Evolutionary conservation across 2,888 invertebrate species (phyloP).

Genomic region (Auanema sp.): DNA sequence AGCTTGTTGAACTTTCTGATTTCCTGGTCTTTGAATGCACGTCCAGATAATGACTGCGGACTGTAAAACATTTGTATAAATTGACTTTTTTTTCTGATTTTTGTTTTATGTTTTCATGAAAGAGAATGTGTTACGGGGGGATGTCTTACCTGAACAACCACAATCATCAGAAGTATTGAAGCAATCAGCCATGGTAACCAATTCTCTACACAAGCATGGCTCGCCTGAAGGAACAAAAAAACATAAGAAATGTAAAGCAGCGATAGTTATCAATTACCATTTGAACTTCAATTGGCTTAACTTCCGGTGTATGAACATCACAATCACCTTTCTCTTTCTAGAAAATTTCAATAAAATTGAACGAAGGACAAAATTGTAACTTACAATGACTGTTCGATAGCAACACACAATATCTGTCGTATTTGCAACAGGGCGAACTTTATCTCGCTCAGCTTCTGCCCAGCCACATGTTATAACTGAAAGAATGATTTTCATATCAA

Average conservation of each 20-base stretch:
- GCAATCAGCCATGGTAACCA: background rate
- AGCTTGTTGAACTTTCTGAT: constrained; percentile 1
- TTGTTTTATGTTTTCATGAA: too few species aligned
- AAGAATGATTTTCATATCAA: too few species aligned
- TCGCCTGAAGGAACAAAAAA: too few species aligned
- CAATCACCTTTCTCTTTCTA: constrained; percentile 41
- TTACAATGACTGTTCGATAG: constrained; percentile 30
- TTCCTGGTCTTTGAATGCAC: background rate
- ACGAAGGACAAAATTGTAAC: background rate
- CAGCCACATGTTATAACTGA: constrained; percentile 38
- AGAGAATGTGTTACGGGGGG: too few species aligned
- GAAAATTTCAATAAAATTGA: background rate
- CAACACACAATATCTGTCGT: constrained; percentile 37
- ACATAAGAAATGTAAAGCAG: background rate
- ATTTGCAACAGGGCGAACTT: constrained; percentile 32
- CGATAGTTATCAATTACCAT: background rate
- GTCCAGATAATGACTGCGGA: background rate
- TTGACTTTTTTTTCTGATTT: too few species aligned
- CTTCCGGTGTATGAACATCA: constrained; percentile 21
- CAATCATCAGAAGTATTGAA: constrained; percentile 1
- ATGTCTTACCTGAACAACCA: background rate
- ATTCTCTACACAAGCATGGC: too few species aligned
- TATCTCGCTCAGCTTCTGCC: constrained; percentile 36
- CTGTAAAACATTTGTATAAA: too few species aligned
- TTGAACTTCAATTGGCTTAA: background rate